Evolutionary conservation across 2,888 invertebrate species (phyloP), one percentile per base, ranked within the genome.

Genomic region (Pandemis heparana): DNA sequence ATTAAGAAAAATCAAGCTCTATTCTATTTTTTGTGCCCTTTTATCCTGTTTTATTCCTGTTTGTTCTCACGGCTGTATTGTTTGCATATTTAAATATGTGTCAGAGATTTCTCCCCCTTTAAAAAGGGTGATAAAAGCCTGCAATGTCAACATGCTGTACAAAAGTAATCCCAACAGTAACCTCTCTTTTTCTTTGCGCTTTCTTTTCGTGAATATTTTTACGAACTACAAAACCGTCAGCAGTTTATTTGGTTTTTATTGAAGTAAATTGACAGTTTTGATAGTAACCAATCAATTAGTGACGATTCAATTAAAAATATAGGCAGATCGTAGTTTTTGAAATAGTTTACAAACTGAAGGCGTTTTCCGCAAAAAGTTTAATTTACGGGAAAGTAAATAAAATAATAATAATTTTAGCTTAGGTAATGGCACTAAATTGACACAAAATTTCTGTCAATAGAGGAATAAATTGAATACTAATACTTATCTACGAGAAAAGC

Each of bases 71-170:
- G 76, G 80, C 82, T 84, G 84, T 89, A 88, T 88, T 92, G 88
- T 93, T 92, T 93, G 89, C 88, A 86, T 92, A 91, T 94, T 92
- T 92, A 94, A 94, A 93, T 94, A 91, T 91, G 89, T 92, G 92
- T 91, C 89, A 89, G 88, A 88, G 92, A 89, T 92, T 92, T 91
- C 87, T 87, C 88, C 91, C 89, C 89, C 83, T 85, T 82, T 83
- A 88, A 89, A 89, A 91, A 89, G 92, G 91, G 89, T 87, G 92
- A 90, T 94, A 94, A 94, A 92, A 94, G 94, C 92, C 83, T 89
- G 83, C 89, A 90, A 88, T 91, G 92, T 92, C 92, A 93, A 94
- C 88, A 92, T 87, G 82, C 82, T 87, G 86, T 87, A 88, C 84
- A 90, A 90, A 92, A 92, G 92, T 92, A 92, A 93, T 91, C 90